phyloP scores from a whole-genome alignment of 2,113 vertebrate genomes.

The Oxyura jamaicensis region DNA sequence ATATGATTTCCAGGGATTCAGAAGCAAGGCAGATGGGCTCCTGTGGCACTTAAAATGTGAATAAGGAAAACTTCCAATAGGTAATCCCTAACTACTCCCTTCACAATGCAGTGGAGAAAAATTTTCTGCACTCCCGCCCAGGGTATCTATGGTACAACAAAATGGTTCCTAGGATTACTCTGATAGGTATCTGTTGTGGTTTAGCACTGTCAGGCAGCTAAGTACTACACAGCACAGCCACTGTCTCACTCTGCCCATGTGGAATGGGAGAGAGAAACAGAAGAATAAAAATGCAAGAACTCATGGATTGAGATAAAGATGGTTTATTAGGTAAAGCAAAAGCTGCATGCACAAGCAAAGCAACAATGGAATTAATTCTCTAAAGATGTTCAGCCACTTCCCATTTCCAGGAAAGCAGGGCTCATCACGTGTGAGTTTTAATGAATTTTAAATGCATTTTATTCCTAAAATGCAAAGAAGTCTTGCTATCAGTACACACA shows the following conservation, averaged over 20 bases:
- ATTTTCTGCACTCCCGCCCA: neutral
- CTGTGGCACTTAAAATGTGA: neutral
- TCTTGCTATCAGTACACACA: neutral
- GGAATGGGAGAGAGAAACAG: no score
- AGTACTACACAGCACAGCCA: no score
- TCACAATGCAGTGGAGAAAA: neutral
- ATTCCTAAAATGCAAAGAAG: neutral
- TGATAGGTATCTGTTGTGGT: fast-evolving
- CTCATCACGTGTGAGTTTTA: neutral
- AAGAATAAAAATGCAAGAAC: no score
- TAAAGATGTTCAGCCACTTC: no score
- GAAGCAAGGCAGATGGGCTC: neutral
- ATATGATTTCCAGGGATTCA: neutral
- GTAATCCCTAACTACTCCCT: neutral
- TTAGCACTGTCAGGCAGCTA: no score
- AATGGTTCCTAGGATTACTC: neutral
- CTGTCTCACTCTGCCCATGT: no score
- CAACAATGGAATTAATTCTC: no score
- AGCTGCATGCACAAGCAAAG: no score
- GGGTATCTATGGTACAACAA: neutral
- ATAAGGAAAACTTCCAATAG: neutral
- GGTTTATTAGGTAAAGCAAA: no score
- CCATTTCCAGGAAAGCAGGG: no score
- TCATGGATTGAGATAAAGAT: no score
- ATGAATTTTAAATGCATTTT: neutral